A percentile compares a stretch with the other conserved stretches of the same genome.
phyloP scores from a whole-genome alignment of 2,797 vertebrate genomes.

The Anisognathus igniventris region DNA sequence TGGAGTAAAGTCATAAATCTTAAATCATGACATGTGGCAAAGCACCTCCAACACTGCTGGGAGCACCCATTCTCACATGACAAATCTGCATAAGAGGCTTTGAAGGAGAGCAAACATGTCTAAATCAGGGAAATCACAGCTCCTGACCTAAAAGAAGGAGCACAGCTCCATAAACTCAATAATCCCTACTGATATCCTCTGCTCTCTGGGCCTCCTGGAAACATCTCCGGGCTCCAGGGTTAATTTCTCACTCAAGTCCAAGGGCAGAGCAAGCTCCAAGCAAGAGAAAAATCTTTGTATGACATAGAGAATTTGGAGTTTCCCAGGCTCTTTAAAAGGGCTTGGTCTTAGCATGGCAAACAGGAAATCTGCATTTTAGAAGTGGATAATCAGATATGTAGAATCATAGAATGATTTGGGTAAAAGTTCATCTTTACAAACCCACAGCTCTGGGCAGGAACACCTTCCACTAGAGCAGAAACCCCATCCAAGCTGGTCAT shows the following conservation, averaged over 20 bases:
- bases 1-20: not conserved
- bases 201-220: not conserved
- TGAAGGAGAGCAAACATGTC: not conserved
- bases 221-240: accelerated
- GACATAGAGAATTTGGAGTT: accelerated
- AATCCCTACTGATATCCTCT: not conserved
- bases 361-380: accelerated
- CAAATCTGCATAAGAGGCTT: not conserved
- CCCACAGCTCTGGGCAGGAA: not conserved
- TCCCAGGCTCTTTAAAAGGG: accelerated
- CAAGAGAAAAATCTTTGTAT: not conserved
- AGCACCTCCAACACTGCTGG: not conserved
- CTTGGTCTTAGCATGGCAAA: accelerated
- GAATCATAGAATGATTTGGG: not conserved
- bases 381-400: not conserved
- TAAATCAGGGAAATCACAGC: not conserved
- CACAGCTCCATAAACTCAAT: not conserved
- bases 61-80: not conserved
- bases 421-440: not conserved
- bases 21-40: not conserved
- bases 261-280: not conserved
- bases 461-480: not conserved
- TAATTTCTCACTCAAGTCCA: not conserved
- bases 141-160: not conserved
- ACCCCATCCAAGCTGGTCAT: accelerated